A percentile compares a stretch with the other conserved stretches of the same genome.
phyloP scores from a whole-genome alignment of 1,140 invertebrate genomes.

The Laodelphax striatellus region DNA sequence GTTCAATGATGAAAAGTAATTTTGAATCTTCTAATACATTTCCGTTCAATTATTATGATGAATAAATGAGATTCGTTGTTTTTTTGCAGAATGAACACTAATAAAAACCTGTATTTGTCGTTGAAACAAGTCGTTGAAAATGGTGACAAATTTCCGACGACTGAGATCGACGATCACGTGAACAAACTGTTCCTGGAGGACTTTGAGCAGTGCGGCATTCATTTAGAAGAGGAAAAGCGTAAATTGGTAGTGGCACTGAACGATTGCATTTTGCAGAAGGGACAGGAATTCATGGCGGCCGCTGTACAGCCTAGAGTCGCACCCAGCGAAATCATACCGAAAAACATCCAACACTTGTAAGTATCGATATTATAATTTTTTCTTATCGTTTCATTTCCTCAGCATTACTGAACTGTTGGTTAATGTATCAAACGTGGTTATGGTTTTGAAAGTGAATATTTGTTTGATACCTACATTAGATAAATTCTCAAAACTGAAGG shows the following conservation, averaged over 20 bases:
- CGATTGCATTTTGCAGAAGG: constrained; percentile 64
- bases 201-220: constrained; percentile 94
- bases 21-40: no score
- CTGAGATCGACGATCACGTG: constrained; percentile 72
- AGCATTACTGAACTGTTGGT: no score
- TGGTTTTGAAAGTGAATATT: no score
- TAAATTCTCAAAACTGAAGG: no score
- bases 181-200: constrained; percentile 85
- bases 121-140: constrained; percentile 53
- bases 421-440: no score
- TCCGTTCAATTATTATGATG: no score
- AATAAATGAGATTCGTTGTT: background rate
- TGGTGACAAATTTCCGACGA: constrained; percentile 56
- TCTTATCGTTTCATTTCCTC: no score
- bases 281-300: constrained; percentile 76
- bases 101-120: constrained; percentile 66
- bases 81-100: constrained; percentile 69
- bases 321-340: constrained; percentile 49
- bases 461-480: no score
- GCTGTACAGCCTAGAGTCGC: constrained; percentile 53
- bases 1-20: no score
- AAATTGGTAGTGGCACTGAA: constrained; percentile 72
- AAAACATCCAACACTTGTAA: constrained; percentile 62
- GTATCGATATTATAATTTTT: no score
- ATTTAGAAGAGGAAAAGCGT: constrained; percentile 67